Base-by-base conservation (phyloP, 1,140 invertebrate genomes). In the Rhizoglyphus robini region DNA sequence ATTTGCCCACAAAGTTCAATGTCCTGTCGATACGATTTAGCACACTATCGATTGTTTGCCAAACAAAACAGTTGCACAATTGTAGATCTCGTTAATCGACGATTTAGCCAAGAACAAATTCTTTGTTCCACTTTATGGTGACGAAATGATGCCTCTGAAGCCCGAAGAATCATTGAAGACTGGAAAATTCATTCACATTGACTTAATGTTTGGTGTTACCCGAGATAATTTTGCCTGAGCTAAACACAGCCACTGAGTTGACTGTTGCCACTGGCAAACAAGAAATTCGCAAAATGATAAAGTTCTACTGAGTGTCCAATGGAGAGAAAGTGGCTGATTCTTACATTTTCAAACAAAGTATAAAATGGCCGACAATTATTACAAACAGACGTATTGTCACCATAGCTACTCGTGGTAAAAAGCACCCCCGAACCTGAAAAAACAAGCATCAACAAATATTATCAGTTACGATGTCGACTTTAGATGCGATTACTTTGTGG, bases 151-250 rank as follows among this genome's bases (percentile, higher is more conserved):
- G 3, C 58, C 58, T 11, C 27, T 60, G 2, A 1, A n/a, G n/a
- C 30, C 58, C 8, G 38, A 34, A 2, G 58, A 60, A 32, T 41
- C 63, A 23, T 20, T 64, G 30, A 48, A 32, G 30, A 57, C 20
- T 13, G 30, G 29, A 13, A 8, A 64, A 13, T 64, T 49, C 27
- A 64, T 51, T 2, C 13, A 27, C 15, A 32, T 64, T 38, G 63
- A 64, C 29, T 23, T 64, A 5, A 49, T 64, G 47, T 64, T 32
- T 25, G 63, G 63, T 3, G 34, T 27, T 2, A 32, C 3, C 41
- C 18, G 51, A 11, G 15, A 64, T 27, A 47, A 25, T 46, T 2
- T 8, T 18, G 8, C 36, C 36, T 11, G 18, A 41, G 8, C 36
- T 41, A 11, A 41, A 41, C 2, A 2, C 48, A 23, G 2, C 3